A percentile compares a stretch with the other conserved stretches of the same genome.
Conservation (phyloP, 2,113 vertebrate species). For the Misgurnus mizolepis region DNA sequence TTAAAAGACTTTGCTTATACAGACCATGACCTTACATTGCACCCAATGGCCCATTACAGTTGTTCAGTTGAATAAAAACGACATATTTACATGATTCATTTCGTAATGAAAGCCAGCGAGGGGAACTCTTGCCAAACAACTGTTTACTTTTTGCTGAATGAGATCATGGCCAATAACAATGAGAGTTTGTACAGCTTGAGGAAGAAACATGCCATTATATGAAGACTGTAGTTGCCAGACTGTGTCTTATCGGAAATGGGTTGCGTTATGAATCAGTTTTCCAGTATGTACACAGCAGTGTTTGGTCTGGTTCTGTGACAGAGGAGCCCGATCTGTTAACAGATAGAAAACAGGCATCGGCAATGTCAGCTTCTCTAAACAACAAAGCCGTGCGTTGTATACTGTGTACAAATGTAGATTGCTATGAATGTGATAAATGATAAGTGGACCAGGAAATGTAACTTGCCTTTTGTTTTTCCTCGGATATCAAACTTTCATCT, state of each 20-base stretch:
- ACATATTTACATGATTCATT: background rate
- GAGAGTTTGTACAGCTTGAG: background rate
- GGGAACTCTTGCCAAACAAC: slow-evolving; percentile 1
- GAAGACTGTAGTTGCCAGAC: slow-evolving; percentile 29
- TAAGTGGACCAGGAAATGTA: background rate
- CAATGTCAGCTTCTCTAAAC: slow-evolving; percentile 3
- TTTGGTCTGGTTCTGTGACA: slow-evolving; percentile 43
- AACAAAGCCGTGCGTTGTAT: background rate
- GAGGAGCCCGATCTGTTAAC: slow-evolving; percentile 38
- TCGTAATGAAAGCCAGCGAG: background rate
- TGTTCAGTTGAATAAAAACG: background rate
- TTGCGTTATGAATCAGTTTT: slow-evolving; percentile 49
- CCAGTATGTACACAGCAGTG: slow-evolving; percentile 45
- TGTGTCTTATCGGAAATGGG: slow-evolving; percentile 45
- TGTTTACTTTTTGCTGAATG: background rate
- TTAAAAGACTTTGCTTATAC: background rate
- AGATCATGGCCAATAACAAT: background rate
- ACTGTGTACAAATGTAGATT: background rate
- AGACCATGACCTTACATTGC: background rate
- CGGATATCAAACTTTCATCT: slow-evolving; percentile 1
- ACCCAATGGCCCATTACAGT: background rate
- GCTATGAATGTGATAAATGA: slow-evolving; percentile 2
- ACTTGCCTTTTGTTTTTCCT: background rate
- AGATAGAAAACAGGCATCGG: slow-evolving; percentile 51
- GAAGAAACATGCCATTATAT: slow-evolving; percentile 26